These are phyloP conservation scores for Ormyrus nitidulus DNA, from an alignment of 2,888 invertebrate species.

Conservation along the genomic window DNA sequence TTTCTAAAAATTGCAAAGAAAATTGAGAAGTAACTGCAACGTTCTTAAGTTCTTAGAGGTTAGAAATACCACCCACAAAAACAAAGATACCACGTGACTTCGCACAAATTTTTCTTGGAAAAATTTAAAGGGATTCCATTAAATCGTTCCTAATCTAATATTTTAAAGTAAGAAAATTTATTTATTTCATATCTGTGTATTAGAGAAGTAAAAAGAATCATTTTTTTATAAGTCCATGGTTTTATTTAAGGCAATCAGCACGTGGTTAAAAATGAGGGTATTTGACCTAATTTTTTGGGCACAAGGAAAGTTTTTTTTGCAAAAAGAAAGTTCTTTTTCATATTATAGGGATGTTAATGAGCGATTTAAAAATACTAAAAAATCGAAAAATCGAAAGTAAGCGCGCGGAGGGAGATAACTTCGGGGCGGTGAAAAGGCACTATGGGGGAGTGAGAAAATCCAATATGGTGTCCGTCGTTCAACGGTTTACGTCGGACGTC, in stretches of 20 bases:
- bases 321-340: not conserved
- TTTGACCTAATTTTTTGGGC: too few species aligned
- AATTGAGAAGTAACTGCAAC: not conserved
- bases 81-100: slow-evolving; percentile 44
- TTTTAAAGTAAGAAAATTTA: too few species aligned
- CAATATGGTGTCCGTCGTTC: slow-evolving; percentile 70
- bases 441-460: slow-evolving; percentile 62
- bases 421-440: slow-evolving; percentile 35
- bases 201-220: too few species aligned
- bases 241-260: not conserved
- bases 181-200: too few species aligned
- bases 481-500: slow-evolving; percentile 61
- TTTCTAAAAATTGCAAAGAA: slow-evolving; percentile 2
- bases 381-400: slow-evolving; percentile 25
- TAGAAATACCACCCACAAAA: slow-evolving; percentile 26
- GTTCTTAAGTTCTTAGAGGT: not conserved
- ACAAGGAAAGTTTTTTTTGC: too few species aligned
- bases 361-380: not conserved
- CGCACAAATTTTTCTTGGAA: slow-evolving; percentile 7
- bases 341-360: too few species aligned
- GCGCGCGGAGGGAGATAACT: slow-evolving; percentile 21
- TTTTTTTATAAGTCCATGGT: not conserved
- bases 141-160: too few species aligned
- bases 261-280: too few species aligned
- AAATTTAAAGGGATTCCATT: not conserved